Conservation (phyloP, 2,797 vertebrate genomes). For the Macropus fuliginosus region DNA sequence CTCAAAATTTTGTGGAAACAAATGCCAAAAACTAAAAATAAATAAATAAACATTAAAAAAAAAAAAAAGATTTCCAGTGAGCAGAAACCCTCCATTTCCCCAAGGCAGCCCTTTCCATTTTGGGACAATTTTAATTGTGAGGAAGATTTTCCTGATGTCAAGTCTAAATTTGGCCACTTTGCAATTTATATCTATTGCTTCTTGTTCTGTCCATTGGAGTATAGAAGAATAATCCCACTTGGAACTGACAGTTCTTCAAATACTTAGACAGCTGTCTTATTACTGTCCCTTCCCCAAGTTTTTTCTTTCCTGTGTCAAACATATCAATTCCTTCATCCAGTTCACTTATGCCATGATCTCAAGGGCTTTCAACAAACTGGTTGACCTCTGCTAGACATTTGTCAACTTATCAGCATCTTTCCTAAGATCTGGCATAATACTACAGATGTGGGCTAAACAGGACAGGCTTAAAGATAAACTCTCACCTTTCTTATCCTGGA, state of each 20-base stretch:
- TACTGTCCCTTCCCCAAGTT: not conserved
- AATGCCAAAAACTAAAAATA: too few relatives aligned
- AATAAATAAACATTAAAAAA: too few relatives aligned
- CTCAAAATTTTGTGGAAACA: too few relatives aligned
- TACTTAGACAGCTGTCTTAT: not conserved
- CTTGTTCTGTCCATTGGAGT: not conserved
- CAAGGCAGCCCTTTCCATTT: not conserved
- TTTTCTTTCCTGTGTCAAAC: not conserved
- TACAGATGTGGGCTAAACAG: not conserved
- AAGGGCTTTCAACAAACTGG: not conserved
- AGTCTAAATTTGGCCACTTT: not conserved
- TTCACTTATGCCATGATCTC: not conserved
- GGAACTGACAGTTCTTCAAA: not conserved
- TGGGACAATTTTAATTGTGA: not conserved
- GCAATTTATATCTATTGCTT: not conserved
- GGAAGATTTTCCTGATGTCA: not conserved
- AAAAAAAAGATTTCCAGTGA: not conserved
- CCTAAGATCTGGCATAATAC: not conserved
- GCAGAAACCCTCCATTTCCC: not conserved
- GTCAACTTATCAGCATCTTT: not conserved
- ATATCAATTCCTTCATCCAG: not conserved
- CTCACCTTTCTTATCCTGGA: not conserved
- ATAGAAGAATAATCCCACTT: not conserved
- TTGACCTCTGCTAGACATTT: not conserved
- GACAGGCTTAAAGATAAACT: not conserved